These are phyloP conservation scores for Peromyscus aztecus DNA, from an alignment of 2,797 vertebrate species.

Conservation along the genomic window DNA sequence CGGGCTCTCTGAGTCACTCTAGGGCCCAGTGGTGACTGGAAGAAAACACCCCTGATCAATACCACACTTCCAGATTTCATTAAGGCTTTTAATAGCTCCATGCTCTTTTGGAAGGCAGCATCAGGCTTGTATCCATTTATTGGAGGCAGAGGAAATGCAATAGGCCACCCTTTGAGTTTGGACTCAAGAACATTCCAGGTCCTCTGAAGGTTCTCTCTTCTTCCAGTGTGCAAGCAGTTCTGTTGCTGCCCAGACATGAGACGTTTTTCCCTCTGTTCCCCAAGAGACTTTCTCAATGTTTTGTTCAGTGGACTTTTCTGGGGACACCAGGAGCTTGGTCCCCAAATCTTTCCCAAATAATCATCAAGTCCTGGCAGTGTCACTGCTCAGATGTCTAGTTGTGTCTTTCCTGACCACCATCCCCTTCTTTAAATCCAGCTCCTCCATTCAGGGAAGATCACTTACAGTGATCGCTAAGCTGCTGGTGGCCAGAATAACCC, in stretches of 20 bases:
- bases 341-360: background rate
- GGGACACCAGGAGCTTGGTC: background rate
- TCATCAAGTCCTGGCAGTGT: background rate
- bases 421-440: background rate
- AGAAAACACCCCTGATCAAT: slow-evolving; percentile 72
- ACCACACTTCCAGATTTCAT: slow-evolving; percentile 76
- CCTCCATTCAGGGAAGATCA: background rate
- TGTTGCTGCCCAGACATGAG: background rate
- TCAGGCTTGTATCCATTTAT: background rate
- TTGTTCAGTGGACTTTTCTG: background rate
- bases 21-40: slow-evolving; percentile 53
- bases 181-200: background rate
- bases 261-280: background rate
- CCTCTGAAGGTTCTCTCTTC: background rate
- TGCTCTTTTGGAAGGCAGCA: slow-evolving; percentile 62
- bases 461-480: rapidly evolving
- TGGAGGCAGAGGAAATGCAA: slow-evolving; percentile 56
- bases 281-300: background rate
- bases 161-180: slow-evolving; percentile 47
- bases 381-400: background rate
- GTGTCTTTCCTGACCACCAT: background rate
- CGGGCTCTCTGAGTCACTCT: slow-evolving; percentile 60
- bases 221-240: background rate
- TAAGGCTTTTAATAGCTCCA: slow-evolving; percentile 50
- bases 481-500: background rate